Base-by-base conservation (phyloP, 1,140 invertebrate species). In the Meteorus sp. region DNA sequence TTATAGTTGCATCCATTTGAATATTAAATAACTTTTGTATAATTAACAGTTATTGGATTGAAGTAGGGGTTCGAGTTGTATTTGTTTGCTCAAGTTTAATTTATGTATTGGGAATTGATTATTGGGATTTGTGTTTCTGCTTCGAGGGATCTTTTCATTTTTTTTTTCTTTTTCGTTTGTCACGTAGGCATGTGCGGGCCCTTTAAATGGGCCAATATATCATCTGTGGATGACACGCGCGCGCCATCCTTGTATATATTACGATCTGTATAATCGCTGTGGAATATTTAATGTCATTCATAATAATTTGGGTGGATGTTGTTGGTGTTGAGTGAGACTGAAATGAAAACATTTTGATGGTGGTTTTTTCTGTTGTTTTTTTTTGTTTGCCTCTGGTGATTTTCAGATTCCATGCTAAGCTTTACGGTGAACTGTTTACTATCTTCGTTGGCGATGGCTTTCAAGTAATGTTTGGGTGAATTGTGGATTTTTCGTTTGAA, bases 401-500 rank as follows among this genome's bases (percentile, higher is more conserved):
- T n/a, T n/a, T n/a, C n/a, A 39, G 0, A 39, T 15, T 39, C 35
- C 17, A 39, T 13, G 11, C n/a, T n/a, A n/a, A n/a, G n/a, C n/a
- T n/a, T 29, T 29, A 29, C 27, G 9, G 9, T 9, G 9, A 29
- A 29, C n/a, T n/a, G n/a, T n/a, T 44, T 17, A 39, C 15, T 7
- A 20, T 23, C 1, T 7, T 19, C 19, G 17, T 17, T 44, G 47
- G 70, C 64, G 60, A 76, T 77, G 73, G 61, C 64, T 56, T 65
- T 66, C 61, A 77, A 73, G 66, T 76, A 76, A 67, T 73, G 53
- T 50, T 23, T 33, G 13, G n/a, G 33, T 25, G 13, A 15, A 25
- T 35, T 37, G 47, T 4, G 27, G 23, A 52, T 9, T 13, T 53
- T 51, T n/a, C 20, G 33, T 6, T 7, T 23, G 13, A 22, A 52